Evolutionary conservation across 2,888 invertebrate species (phyloP).

Genomic region (Bibio marci): DNA sequence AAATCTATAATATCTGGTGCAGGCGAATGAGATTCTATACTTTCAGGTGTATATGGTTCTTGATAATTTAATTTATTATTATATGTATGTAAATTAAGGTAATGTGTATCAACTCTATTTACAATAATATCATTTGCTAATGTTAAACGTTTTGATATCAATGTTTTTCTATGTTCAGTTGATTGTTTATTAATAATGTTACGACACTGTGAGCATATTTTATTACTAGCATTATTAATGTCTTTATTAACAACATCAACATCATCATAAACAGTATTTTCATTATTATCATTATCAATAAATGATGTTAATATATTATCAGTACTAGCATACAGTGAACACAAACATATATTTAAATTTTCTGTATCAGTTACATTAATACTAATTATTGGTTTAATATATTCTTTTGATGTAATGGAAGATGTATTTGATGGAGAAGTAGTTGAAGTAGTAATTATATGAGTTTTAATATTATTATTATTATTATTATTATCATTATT

Average conservation of each 20-base stretch:
- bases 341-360: slow-evolving; percentile 23
- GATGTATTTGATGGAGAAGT: background rate
- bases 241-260: slow-evolving; percentile 3
- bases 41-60: slow-evolving; percentile 72
- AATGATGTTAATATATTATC: slow-evolving; percentile 6
- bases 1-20: slow-evolving; percentile 31
- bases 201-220: slow-evolving; percentile 21
- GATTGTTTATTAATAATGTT: slow-evolving; percentile 22
- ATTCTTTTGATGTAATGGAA: background rate
- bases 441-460: background rate
- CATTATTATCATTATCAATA: slow-evolving; percentile 1
- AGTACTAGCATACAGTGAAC: slow-evolving; percentile 12
- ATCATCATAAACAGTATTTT: background rate
- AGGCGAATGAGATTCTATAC: slow-evolving; percentile 59
- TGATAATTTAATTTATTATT: slow-evolving; percentile 23
- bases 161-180: slow-evolving; percentile 18
- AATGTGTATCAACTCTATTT: slow-evolving; percentile 35
- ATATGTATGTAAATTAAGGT: slow-evolving; percentile 21
- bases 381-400: slow-evolving; percentile 18
- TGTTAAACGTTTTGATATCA: slow-evolving; percentile 22
- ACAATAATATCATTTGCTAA: slow-evolving; percentile 30
- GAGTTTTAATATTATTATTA: no score
- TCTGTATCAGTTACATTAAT: slow-evolving; percentile 37
- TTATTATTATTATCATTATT: no score
- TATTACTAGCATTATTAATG: slow-evolving; percentile 10